Percentiles rank a stretch among this genome's conserved stretches.
These are phyloP conservation scores for Drosophila mojavensis DNA, from an alignment of 1,140 invertebrate genomes.

Conservation along the genomic window DNA sequence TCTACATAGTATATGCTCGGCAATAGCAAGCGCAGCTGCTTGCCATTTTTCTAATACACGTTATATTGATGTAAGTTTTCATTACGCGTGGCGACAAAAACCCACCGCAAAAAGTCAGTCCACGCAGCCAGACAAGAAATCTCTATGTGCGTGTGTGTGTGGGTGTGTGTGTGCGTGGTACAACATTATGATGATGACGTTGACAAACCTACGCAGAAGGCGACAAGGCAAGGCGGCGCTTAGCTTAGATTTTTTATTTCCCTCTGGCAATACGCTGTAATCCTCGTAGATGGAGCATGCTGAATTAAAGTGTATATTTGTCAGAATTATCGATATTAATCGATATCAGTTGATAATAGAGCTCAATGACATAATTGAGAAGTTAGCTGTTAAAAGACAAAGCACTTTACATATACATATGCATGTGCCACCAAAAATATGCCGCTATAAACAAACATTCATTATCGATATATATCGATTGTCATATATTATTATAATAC, in stretches of 20 bases:
- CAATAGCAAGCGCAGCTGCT: slow-evolving; percentile 55
- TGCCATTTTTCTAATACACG: slow-evolving; percentile 69
- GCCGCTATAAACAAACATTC: no score
- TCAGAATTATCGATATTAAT: no score
- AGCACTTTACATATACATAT: no score
- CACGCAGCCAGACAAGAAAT: slow-evolving; percentile 21
- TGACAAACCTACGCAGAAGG: slow-evolving; percentile 69
- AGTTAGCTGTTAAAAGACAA: no score
- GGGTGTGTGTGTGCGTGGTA: slow-evolving; percentile 25
- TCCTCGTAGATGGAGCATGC: neutral
- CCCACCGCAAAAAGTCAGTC: slow-evolving; percentile 40
- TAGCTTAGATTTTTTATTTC: slow-evolving; percentile 58
- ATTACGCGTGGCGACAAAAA: slow-evolving; percentile 54
- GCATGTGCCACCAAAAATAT: no score
- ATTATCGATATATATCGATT: no score
- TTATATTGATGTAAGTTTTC: slow-evolving; percentile 73
- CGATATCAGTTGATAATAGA: no score
- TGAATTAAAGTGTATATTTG: neutral
- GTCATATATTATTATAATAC: no score
- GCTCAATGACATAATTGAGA: no score
- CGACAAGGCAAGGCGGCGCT: slow-evolving; percentile 54
- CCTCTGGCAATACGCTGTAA: slow-evolving; percentile 4
- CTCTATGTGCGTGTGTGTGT: slow-evolving; percentile 11
- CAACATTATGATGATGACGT: slow-evolving; percentile 72
- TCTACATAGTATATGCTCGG: neutral